Base-by-base conservation (phyloP, 2,113 vertebrate species). In the Acinonyx jubatus region DNA sequence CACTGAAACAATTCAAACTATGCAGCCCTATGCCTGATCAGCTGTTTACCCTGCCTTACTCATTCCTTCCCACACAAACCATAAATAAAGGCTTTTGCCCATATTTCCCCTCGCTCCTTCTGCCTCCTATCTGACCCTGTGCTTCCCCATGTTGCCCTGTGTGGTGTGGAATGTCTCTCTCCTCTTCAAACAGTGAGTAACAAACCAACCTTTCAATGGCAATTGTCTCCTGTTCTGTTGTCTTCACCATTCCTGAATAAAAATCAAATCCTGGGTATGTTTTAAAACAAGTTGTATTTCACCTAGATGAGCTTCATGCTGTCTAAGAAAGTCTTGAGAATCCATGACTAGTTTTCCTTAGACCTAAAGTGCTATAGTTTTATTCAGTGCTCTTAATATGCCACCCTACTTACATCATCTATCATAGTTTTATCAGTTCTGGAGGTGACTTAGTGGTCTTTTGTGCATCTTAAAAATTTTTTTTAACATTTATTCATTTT, bases 281-380 rank as follows among this genome's bases (percentile, higher is more conserved):
- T 90, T 97, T 79, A 61, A 97, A 93, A 52, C 63, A 73, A 89
- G 33, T 15, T 96, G 6, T 65, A 84, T 81, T 83, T 96, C 69
- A 92, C 55, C 23, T 66, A 29, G 27, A 52, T 61, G 8, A 93
- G n/a, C 21, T 79, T 25, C 11, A 27, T 29, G 36, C 45, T 82
- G 25, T 14, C 27, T 91, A 90, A 55, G 52, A 71, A 91, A 90
- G n/a, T 48, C 36, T 87, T 96, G 78, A 61, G 87, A 88, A 91
- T 66, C 31, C 38, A 84, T 68, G 27, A 68, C 52, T 91, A 83
- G 69, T 97, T 91, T 79, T 65, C 71, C 88, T 91, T 66, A 48
- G 63, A 93, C 25, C 33, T 89, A 73, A 73, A 89, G 27, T 82
- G 16, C 38, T 84, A 82, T n/a, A 93, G 7, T 33, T 91, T 95